Conservation (phyloP, 2,797 vertebrate genomes). For the Selene dorsalis region DNA sequence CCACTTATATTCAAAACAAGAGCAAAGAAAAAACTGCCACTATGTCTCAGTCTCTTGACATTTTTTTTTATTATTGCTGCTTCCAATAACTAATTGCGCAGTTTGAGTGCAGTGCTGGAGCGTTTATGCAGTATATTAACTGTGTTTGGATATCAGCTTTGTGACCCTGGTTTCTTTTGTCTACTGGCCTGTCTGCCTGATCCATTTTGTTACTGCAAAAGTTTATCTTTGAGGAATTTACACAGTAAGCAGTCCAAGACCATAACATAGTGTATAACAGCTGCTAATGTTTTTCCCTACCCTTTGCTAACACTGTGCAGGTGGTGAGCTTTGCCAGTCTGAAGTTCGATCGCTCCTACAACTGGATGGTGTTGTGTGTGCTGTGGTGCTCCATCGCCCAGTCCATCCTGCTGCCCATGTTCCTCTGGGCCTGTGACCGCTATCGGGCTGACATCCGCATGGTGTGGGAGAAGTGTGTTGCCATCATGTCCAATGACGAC, state of each 20-base stretch:
- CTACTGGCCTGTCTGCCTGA: background rate
- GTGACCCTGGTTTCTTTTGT: slow-evolving; percentile 1
- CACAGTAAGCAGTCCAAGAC: background rate
- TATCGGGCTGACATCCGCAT: slow-evolving; percentile 91
- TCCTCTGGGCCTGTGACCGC: slow-evolving; percentile 94
- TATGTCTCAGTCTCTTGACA: background rate
- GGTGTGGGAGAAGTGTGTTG: slow-evolving; percentile 93
- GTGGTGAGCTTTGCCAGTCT: slow-evolving; percentile 95
- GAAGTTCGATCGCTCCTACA: slow-evolving; percentile 88
- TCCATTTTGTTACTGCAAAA: background rate
- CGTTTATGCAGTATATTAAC: background rate
- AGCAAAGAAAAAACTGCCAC: background rate
- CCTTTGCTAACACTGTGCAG: slow-evolving; percentile 71
- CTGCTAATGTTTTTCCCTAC: background rate
- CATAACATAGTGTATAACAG: background rate
- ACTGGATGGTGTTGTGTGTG: slow-evolving; percentile 94
- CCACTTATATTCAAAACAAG: background rate
- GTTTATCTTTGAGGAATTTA: background rate
- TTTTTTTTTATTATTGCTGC: background rate
- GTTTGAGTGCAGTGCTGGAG: background rate
- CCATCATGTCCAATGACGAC: slow-evolving; percentile 93
- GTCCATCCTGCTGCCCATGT: slow-evolving; percentile 91
- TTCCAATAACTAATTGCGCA: background rate
- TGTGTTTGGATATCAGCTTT: background rate
- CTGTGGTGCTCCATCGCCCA: slow-evolving; percentile 96